A percentile compares a stretch with the other conserved stretches of the same genome.
phyloP scores from a whole-genome alignment of 2,113 vertebrate genomes.

The Passer montanus region DNA sequence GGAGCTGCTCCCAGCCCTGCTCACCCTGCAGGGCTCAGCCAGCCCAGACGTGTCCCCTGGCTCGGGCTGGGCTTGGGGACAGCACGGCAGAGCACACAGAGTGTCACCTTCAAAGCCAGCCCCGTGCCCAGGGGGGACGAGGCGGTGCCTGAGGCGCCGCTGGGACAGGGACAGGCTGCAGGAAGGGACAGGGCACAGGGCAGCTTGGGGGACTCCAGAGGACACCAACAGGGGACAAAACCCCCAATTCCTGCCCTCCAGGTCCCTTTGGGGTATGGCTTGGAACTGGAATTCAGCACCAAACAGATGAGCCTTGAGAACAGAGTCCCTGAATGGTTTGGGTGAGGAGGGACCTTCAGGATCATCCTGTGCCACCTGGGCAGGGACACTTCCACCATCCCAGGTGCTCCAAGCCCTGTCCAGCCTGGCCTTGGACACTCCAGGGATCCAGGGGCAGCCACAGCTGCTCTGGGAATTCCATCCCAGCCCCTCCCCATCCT shows the following conservation, averaged over 20 bases:
- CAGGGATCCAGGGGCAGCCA: background rate
- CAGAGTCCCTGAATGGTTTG: background rate
- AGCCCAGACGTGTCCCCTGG: background rate
- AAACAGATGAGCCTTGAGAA: rapidly evolving
- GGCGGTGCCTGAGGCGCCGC: rapidly evolving
- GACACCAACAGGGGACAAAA: rapidly evolving
- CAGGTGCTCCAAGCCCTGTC: background rate
- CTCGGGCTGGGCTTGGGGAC: background rate
- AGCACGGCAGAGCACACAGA: rapidly evolving
- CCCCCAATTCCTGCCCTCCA: background rate
- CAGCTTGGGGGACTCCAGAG: background rate
- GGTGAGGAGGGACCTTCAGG: background rate
- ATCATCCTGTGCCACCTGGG: background rate
- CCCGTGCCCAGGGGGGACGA: background rate
- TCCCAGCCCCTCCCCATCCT: rapidly evolving
- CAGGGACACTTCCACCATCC: background rate
- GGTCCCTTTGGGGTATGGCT: rapidly evolving
- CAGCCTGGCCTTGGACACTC: background rate
- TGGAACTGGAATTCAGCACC: background rate
- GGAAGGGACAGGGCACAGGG: rapidly evolving
- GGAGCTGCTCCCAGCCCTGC: background rate
- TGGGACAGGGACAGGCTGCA: background rate
- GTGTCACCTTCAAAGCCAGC: background rate
- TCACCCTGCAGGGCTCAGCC: background rate
- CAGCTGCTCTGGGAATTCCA: background rate